A percentile compares a stretch with the other conserved stretches of the same genome.
Conservation (phyloP, 2,888 invertebrate genomes). For the Polydrusus pterygomalis region DNA sequence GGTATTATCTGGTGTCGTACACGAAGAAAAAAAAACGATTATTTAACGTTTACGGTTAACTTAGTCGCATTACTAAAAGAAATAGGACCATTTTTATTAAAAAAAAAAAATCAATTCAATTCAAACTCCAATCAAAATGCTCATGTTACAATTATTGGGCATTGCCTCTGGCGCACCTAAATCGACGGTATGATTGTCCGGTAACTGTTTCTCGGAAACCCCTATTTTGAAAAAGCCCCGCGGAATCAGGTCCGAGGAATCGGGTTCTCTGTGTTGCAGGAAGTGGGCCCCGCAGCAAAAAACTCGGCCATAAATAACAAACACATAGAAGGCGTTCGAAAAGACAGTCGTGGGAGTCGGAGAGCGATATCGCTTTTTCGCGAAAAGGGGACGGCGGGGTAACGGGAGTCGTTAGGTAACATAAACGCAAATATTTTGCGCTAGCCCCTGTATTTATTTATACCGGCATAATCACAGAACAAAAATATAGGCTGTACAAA, state of each 20-base stretch:
- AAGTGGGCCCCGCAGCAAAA: slow-evolving; percentile 14
- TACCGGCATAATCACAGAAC: too few relatives aligned
- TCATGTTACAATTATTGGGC: neutral
- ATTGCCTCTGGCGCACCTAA: neutral
- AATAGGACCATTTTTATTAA: too few relatives aligned
- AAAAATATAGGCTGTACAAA: too few relatives aligned
- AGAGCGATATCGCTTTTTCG: slow-evolving; percentile 1
- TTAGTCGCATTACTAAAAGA: too few relatives aligned
- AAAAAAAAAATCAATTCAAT: too few relatives aligned
- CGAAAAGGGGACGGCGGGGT: neutral
- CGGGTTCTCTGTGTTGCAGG: slow-evolving; percentile 20
- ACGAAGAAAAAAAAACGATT: too few relatives aligned
- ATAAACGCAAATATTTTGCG: too few relatives aligned
- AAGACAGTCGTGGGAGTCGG: slow-evolving; percentile 27
- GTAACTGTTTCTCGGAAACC: slow-evolving; percentile 21
- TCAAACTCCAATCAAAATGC: neutral
- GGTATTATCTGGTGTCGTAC: too few relatives aligned
- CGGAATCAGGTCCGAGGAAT: neutral
- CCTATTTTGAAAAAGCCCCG: slow-evolving; percentile 12
- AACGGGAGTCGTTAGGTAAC: too few relatives aligned
- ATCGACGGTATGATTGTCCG: neutral
- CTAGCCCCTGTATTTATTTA: too few relatives aligned
- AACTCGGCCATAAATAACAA: slow-evolving; percentile 21
- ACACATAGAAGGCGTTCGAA: slow-evolving; percentile 14
- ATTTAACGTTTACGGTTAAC: too few relatives aligned